Evolutionary conservation across 1,140 invertebrate species (phyloP).

Genomic region (Panulirus ornatus): DNA sequence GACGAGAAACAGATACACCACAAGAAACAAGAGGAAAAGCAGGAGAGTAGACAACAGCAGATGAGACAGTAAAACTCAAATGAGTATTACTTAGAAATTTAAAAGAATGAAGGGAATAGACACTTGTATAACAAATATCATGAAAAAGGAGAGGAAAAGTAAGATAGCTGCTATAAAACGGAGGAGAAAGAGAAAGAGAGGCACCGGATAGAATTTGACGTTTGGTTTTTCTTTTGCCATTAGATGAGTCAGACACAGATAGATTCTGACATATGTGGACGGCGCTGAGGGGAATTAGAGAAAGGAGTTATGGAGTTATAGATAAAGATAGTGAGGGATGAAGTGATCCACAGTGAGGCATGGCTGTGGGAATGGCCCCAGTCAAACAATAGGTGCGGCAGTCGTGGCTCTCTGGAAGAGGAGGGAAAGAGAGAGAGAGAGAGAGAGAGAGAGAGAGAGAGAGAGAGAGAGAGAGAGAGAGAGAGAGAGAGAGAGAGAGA

Average conservation of each 20-base stretch:
- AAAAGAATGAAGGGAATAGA: not conserved
- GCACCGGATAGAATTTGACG: too few species aligned
- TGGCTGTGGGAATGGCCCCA: too few species aligned
- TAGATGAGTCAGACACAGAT: too few species aligned
- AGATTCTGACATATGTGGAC: too few species aligned
- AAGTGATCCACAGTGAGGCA: too few species aligned
- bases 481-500: not conserved
- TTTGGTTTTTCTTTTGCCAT: too few species aligned
- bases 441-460: conserved; percentile 6
- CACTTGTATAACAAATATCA: not conserved
- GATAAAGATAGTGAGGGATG: not conserved
- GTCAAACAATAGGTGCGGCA: too few species aligned
- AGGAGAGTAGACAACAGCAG: not conserved
- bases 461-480: not conserved
- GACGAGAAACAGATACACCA: not conserved
- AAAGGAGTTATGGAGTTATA: not conserved
- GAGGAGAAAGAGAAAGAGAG: not conserved
- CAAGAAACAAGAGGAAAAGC: not conserved
- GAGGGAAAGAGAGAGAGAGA: conserved; percentile 10
- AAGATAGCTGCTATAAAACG: not conserved
- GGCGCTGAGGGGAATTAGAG: not conserved
- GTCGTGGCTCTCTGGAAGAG: too few species aligned
- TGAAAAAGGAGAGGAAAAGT: conserved; percentile 4
- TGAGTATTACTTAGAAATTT: not conserved
- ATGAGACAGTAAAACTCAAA: not conserved